phyloP scores from a whole-genome alignment of 2,113 vertebrate genomes.

The Leucoraja erinaceus region DNA sequence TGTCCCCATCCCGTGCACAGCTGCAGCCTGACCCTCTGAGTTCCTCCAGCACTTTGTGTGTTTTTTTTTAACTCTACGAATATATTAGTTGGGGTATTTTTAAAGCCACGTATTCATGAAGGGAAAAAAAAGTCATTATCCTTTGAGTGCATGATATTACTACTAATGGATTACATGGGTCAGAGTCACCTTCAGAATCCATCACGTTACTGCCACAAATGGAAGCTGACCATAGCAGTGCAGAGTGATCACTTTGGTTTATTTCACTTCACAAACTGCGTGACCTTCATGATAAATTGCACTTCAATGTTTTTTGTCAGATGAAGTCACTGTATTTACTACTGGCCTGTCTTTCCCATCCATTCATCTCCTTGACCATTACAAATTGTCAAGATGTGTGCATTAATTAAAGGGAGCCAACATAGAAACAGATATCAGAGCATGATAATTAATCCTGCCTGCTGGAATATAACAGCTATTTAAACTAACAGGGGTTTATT shows the following conservation, averaged over 20 bases:
- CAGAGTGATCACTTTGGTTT: constrained; percentile 30
- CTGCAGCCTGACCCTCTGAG: too few species aligned
- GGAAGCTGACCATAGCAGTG: constrained; percentile 15
- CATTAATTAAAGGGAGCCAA: background rate
- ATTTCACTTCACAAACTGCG: background rate
- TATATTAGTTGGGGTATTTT: background rate
- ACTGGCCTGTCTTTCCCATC: constrained; percentile 12
- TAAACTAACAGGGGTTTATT: background rate
- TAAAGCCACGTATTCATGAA: background rate
- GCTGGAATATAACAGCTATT: background rate
- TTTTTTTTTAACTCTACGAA: background rate
- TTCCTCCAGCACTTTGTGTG: too few species aligned
- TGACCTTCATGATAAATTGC: constrained; percentile 30
- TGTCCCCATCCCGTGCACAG: too few species aligned
- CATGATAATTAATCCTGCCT: background rate
- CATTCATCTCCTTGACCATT: constrained; percentile 20
- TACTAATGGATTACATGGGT: background rate
- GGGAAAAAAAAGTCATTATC: background rate
- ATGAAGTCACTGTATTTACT: background rate
- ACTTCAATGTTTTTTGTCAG: constrained; percentile 27
- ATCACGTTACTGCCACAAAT: background rate
- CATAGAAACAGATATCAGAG: background rate
- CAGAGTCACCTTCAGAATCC: constrained; percentile 29
- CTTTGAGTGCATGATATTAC: constrained; percentile 17
- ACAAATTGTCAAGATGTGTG: background rate